phyloP scores from a whole-genome alignment of 2,113 vertebrate species.

The Hemibagrus wyckioides region DNA sequence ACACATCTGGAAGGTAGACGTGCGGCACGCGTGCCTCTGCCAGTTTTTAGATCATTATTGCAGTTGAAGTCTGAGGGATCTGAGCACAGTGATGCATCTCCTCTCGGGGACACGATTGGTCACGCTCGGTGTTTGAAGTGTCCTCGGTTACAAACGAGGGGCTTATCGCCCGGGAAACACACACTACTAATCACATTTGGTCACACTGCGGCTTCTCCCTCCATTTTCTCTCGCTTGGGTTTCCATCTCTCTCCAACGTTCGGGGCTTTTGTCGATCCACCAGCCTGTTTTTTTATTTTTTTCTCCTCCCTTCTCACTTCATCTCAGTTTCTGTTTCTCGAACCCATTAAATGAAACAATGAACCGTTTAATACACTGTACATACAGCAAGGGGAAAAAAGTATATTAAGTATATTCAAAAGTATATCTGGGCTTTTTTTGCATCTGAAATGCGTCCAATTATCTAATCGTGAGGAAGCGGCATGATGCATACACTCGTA shows the following conservation, averaged over 20 bases:
- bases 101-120: constrained; percentile 72
- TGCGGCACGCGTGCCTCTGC: constrained; percentile 60
- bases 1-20: constrained; percentile 56
- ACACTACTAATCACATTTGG: constrained; percentile 67
- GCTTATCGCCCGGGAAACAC: constrained; percentile 73
- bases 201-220: background rate
- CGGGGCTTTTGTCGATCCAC: background rate
- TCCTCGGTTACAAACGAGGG: constrained; percentile 65
- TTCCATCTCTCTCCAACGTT: background rate
- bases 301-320: background rate
- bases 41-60: constrained; percentile 73
- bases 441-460: background rate
- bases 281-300: background rate
- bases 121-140: constrained; percentile 70
- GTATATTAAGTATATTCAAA: background rate
- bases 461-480: background rate
- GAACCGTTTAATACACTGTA: background rate
- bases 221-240: background rate
- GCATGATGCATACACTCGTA: background rate
- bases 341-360: background rate
- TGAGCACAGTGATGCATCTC: constrained; percentile 66
- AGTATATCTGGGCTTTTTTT: background rate
- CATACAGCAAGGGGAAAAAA: background rate
- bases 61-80: constrained; percentile 72
- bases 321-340: background rate